These are phyloP conservation scores for Bovichtus variegatus DNA, from an alignment of 2,797 vertebrate genomes.

Conservation along the genomic window DNA sequence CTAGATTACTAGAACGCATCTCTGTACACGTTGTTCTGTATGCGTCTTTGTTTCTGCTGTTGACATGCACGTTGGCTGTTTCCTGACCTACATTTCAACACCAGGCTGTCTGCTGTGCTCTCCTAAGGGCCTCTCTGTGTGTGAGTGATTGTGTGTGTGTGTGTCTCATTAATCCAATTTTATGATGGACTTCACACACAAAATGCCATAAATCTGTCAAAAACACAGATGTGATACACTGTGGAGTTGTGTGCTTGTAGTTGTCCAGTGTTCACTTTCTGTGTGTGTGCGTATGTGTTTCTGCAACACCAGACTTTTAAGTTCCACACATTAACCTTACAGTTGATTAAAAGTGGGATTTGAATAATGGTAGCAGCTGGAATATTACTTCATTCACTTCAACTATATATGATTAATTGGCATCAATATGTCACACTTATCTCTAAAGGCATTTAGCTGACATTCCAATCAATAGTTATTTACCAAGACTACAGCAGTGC, in stretches of 20 bases:
- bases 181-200: constrained; percentile 63
- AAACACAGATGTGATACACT: constrained; percentile 18
- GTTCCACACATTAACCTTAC: constrained; percentile 10
- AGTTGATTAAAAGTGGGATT: constrained; percentile 51
- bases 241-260: constrained; percentile 1
- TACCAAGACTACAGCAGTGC: neutral
- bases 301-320: constrained; percentile 1
- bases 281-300: constrained; percentile 1
- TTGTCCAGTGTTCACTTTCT: constrained; percentile 1
- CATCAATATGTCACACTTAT: constrained; percentile 31
- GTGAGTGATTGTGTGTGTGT: neutral
- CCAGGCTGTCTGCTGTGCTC: constrained; percentile 63
- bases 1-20: neutral
- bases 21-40: neutral
- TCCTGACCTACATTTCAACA: constrained; percentile 77
- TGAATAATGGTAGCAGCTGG: constrained; percentile 47
- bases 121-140: constrained; percentile 42
- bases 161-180: constrained; percentile 64
- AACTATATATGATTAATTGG: constrained; percentile 30
- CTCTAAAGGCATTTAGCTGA: neutral
- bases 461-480: constrained; percentile 13
- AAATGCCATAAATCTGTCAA: constrained; percentile 62
- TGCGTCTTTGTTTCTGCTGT: constrained; percentile 12
- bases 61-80: constrained; percentile 49
- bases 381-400: constrained; percentile 35